Percentiles rank a stretch among this genome's conserved stretches.
Evolutionary conservation across 2,888 invertebrate genomes (phyloP).

Genomic region (Candidula unifasciata): DNA sequence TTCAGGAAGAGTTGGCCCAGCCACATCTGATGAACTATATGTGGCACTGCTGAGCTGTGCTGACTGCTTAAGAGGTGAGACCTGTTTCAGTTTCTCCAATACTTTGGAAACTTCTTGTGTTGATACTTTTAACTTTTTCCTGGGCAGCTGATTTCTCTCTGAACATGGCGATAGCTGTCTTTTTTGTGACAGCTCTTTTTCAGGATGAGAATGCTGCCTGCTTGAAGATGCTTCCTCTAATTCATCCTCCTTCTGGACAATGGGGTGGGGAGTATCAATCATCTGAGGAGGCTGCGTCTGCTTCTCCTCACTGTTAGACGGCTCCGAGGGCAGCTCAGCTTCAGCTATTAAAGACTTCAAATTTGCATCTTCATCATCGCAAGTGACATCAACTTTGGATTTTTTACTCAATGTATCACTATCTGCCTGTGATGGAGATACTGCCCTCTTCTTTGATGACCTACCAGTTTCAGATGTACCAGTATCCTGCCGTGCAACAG

Average conservation of each 20-base stretch:
- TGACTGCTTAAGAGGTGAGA: not conserved
- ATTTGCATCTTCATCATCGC: not conserved
- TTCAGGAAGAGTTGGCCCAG: not conserved
- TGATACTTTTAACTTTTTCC: conserved; percentile 1
- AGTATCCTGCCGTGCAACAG: not conserved
- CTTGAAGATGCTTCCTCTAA: not conserved
- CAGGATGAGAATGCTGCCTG: not conserved
- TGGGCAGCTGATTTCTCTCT: not conserved
- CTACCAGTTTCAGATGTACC: too few relatives aligned
- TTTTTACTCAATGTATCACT: not conserved
- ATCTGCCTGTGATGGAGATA: not conserved
- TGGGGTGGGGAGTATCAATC: not conserved
- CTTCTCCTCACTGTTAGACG: not conserved
- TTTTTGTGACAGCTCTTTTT: not conserved
- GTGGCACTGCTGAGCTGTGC: not conserved
- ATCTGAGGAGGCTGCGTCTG: not conserved
- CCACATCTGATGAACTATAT: not conserved
- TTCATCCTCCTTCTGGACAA: not conserved
- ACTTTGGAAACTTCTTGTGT: not conserved
- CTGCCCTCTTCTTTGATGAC: not conserved
- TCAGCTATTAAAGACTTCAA: not conserved
- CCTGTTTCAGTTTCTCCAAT: conserved; percentile 14
- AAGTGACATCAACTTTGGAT: not conserved
- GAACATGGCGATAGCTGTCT: not conserved
- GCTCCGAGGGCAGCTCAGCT: not conserved